phyloP scores from a whole-genome alignment of 2,113 vertebrate species.

The Neotoma lepida region DNA sequence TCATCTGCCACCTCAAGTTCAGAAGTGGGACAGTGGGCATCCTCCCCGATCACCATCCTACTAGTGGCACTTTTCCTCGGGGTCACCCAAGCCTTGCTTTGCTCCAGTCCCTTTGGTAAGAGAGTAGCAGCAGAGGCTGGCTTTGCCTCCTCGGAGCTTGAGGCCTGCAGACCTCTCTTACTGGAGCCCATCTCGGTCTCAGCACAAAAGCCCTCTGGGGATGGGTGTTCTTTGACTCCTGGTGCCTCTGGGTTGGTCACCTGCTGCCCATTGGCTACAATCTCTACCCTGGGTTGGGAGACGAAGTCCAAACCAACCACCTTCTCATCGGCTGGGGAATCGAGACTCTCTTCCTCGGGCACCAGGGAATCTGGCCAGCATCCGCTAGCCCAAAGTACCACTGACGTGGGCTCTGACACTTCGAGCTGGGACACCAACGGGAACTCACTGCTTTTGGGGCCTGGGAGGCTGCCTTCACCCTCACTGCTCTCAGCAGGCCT shows the following conservation, averaged over 20 bases:
- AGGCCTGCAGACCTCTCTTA: accelerated
- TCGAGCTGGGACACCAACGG: not conserved
- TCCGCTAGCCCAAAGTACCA: not conserved
- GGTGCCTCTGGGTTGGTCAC: not conserved
- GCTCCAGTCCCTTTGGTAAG: not conserved
- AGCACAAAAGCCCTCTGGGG: not conserved
- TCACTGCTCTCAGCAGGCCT: accelerated
- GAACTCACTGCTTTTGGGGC: too few relatives aligned
- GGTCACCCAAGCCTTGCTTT: not conserved
- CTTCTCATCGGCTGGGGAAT: accelerated
- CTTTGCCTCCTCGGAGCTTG: accelerated
- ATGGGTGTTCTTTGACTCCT: not conserved
- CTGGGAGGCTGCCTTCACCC: accelerated
- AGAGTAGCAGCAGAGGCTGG: accelerated
- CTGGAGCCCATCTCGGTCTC: accelerated
- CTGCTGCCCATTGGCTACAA: not conserved
- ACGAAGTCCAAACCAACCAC: too few relatives aligned
- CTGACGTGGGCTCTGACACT: not conserved
- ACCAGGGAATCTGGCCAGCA: not conserved
- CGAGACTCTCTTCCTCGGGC: not conserved
- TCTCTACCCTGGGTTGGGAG: not conserved
- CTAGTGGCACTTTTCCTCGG: not conserved
- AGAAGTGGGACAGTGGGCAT: accelerated
- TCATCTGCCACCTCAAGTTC: not conserved
- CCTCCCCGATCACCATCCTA: accelerated